A percentile compares a stretch with the other conserved stretches of the same genome.
Evolutionary conservation across 2,113 vertebrate genomes (phyloP).

Genomic region (Ictidomys tridecemlineatus): DNA sequence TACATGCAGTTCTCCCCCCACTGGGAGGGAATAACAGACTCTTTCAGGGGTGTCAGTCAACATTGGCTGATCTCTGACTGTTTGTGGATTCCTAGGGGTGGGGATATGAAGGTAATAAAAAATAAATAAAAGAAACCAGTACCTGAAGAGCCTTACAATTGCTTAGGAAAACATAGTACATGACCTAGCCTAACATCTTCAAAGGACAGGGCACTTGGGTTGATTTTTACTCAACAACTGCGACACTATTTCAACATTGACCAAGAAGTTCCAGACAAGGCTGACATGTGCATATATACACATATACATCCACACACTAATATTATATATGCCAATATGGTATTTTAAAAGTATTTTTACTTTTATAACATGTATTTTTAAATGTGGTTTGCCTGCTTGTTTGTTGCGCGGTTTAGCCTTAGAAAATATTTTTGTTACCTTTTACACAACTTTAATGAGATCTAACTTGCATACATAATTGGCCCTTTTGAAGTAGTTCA

Average conservation of each 20-base stretch:
- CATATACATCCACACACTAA: not conserved
- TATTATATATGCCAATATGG: not conserved
- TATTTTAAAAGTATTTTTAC: not conserved
- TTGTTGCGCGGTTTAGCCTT: not conserved
- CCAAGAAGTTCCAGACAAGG: not conserved
- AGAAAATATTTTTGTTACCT: not conserved
- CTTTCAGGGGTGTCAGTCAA: conserved; percentile 44
- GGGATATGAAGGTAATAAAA: not conserved
- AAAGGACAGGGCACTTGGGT: not conserved
- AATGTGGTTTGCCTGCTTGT: not conserved
- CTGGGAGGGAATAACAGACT: not conserved
- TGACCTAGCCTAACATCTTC: not conserved
- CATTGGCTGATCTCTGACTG: conserved; percentile 28
- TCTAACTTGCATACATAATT: not conserved
- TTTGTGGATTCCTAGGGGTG: not conserved
- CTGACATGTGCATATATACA: not conserved
- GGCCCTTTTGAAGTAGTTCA: not conserved
- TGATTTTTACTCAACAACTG: conserved; percentile 36
- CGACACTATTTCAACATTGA: conserved; percentile 24
- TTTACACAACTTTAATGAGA: not conserved
- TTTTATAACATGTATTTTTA: not conserved
- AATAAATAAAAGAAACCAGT: conserved; percentile 39
- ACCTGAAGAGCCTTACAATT: not conserved
- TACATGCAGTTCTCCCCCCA: not conserved
- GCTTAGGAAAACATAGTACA: not conserved